Base-by-base conservation (phyloP, 2,888 invertebrate genomes). In the Cosmia trapezina region DNA sequence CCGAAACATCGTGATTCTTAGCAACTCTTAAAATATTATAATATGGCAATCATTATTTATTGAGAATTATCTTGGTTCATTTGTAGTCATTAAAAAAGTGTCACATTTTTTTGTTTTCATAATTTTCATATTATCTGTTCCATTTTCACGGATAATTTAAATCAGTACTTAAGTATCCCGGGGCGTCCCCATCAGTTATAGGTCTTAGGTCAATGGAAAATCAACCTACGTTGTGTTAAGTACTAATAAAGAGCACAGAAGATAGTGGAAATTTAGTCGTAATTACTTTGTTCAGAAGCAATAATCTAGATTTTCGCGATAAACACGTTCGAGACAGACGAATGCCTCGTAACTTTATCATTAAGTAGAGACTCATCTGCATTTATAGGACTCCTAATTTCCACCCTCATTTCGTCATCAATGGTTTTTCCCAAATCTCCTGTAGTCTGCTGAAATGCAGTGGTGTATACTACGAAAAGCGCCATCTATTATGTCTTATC, bases 31-130 rank as follows among this genome's bases (percentile, higher is more conserved):
- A 66, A 67, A 72, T 64, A 51, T 59, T 56, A 19, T 68, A 68
- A 71, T 71, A 45, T 12, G 17, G 53, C 57, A 60, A 76, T 76
- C 45, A 49, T 57, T 81, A 81, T 81, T 60, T 64, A 81, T 80
- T 54, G 8, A 28, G 7, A 53, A 81, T 83, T 65, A 80, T 68
- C 56, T 59, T 45, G 28, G 51, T 43, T 72, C 68, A 73, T 79
- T 56, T 66, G 45, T 62, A 67, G 63, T 70, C 59, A 67, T 57
- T 49, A 64, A 7, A 33, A n/a, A 33, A 22, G 14, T 17, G 12
- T 19, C 45, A 2, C 64, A 49, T 43, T 33, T 49, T 5, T 19
- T n/a, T 51, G 56, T 45, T 70, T 37, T 56, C n/a, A 28, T 53
- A 9, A 57, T 19, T 47, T 19, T 63, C 22, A 4, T 59, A 49